Evolutionary conservation across 2,888 invertebrate genomes (phyloP), one percentile per base, ranked within the genome.

Genomic region (Gordius sp.): DNA sequence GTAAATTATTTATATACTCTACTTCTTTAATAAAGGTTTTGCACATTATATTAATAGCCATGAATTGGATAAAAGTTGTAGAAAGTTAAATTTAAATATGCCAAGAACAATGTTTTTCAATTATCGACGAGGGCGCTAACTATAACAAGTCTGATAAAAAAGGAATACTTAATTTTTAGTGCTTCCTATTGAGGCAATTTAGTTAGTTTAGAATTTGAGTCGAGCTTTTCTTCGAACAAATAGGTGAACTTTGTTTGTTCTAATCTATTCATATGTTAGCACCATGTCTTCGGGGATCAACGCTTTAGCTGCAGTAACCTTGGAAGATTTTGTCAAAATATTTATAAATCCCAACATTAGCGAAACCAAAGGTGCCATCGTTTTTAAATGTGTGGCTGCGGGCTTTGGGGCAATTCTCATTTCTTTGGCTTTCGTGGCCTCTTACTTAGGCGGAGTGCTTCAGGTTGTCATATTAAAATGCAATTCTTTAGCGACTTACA

Each of bases 281-380:
- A 89, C 89, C 2, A 84, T 91, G 2, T 87, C 87, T 0, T 82
- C 86, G n/a, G 87, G 87, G 0, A 68, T 91, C 58, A 89, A 87
- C 66, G 86, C 87, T 0, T 71, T 91, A 60, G 80, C 89, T 0
- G 87, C 89, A 1, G 81, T 87, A 27, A 80, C 82, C 0, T 78
- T 84, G 64, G 80, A 86, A 69, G 91, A 91, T 69, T 74, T 87
- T 58, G 74, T 85, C 1, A 75, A 75, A 27, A 79, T 80, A 18
- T 75, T 79, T 2, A 20, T 58, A 4, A 13, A 20, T 62, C 57
- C 75, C 79, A 76, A 77, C 59, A 69, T 85, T 61, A 61, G 62
- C 1, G 79, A 81, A 58, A 71, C 76, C 20, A 79, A 77, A 66
- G 84, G 82, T 27, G 84, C 85, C 1, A 68, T 75, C 52, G 74